phyloP scores from a whole-genome alignment of 2,113 vertebrate species.

The Anseranas semipalmata region DNA sequence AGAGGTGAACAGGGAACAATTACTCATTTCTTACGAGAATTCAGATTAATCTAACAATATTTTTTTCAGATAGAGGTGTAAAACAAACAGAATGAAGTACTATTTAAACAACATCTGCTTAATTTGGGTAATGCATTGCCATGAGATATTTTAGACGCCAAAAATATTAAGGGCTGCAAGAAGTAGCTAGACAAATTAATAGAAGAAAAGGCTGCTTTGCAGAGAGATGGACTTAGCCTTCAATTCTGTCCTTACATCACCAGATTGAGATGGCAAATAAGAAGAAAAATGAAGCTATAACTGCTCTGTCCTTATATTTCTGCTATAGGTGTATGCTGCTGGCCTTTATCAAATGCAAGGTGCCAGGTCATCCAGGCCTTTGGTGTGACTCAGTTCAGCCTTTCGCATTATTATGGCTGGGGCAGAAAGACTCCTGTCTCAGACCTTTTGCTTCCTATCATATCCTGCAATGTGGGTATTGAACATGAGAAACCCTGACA shows the following conservation, averaged over 20 bases:
- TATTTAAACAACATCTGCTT: conserved; percentile 16
- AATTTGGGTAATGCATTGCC: neutral
- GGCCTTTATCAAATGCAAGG: neutral
- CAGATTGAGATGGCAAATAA: neutral
- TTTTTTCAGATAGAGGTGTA: neutral
- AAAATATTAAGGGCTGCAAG: neutral
- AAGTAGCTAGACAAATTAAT: neutral
- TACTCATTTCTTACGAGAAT: neutral
- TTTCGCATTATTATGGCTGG: neutral
- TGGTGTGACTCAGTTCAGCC: neutral
- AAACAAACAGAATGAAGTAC: neutral
- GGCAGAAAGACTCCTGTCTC: neutral
- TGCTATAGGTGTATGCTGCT: neutral
- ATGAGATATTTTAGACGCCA: neutral
- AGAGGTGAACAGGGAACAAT: neutral
- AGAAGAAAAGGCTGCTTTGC: neutral
- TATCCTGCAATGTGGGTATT: neutral
- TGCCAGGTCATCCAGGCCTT: neutral
- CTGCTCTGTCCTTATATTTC: neutral
- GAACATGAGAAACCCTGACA: neutral
- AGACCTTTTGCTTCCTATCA: neutral
- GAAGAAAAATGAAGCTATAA: neutral
- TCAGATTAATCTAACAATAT: neutral
- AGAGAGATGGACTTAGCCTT: neutral
- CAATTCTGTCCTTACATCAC: neutral